Conservation (phyloP, 2,113 vertebrate genomes). For the Hippocampus guttulatus region DNA sequence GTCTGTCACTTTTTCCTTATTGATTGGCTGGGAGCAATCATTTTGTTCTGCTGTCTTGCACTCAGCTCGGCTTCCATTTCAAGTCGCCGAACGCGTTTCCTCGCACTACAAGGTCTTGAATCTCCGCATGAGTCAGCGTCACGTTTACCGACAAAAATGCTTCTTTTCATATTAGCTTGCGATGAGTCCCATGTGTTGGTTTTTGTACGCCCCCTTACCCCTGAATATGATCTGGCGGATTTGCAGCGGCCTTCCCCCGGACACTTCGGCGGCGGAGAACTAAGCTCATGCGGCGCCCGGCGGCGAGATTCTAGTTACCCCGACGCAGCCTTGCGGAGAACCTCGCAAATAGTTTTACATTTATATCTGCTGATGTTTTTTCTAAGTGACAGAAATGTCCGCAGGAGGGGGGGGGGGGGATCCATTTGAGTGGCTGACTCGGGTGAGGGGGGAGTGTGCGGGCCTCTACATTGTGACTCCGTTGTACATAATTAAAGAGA, state of each 20-base stretch:
- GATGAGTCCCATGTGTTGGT: background rate
- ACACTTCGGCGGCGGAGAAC: conserved; percentile 46
- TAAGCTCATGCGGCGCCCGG: conserved; percentile 42
- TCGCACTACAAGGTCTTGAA: background rate
- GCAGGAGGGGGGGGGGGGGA: conserved; percentile 51
- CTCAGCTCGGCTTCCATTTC: background rate
- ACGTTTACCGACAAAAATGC: background rate
- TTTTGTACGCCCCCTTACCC: conserved; percentile 27
- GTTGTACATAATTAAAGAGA: conserved; percentile 63
- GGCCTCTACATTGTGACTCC: conserved; percentile 45
- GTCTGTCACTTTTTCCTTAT: background rate
- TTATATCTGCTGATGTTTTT: conserved; percentile 64
- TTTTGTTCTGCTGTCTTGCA: background rate
- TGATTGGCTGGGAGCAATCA: background rate
- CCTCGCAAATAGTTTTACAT: conserved; percentile 60
- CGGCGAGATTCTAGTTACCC: conserved; percentile 58
- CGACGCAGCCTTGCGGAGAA: conserved; percentile 52
- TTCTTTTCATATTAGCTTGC: background rate
- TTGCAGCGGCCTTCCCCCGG: conserved; percentile 31
- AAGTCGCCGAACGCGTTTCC: background rate
- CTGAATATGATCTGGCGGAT: conserved; percentile 50
- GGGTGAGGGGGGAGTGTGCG: conserved; percentile 3
- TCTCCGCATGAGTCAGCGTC: background rate
- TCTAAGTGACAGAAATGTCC: conserved; percentile 62
- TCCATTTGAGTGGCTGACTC: conserved; percentile 57